phyloP scores from a whole-genome alignment of 1,140 invertebrate species.

The Calephelis virginiensis region DNA sequence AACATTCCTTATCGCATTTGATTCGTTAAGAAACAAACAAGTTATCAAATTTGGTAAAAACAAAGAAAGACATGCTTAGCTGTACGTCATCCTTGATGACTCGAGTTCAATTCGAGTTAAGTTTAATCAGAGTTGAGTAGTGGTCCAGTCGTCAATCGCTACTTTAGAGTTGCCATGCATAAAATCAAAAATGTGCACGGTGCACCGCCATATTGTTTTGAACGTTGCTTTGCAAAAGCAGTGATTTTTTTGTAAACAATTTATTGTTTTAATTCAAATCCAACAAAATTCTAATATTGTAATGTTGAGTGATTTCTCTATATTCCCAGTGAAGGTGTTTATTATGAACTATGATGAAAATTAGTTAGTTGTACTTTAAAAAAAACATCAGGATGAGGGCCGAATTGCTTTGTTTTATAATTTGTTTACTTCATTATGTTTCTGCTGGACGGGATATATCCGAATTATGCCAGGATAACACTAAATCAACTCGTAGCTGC shows the following conservation, averaged over 20 bases:
- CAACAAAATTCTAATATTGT: background rate
- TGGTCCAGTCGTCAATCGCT: too few relatives aligned
- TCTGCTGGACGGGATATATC: constrained; percentile 31
- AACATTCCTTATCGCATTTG: too few relatives aligned
- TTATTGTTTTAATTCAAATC: background rate
- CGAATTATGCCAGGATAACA: constrained; percentile 48
- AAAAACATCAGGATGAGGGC: constrained; percentile 27
- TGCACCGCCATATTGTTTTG: constrained; percentile 5
- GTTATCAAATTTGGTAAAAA: too few relatives aligned
- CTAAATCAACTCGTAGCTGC: constrained; percentile 45
- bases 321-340: background rate
- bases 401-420: constrained; percentile 32
- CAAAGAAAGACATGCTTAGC: too few relatives aligned
- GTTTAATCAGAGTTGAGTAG: too few relatives aligned
- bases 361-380: background rate
- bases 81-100: too few relatives aligned
- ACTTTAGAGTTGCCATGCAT: too few relatives aligned
- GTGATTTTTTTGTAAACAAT: constrained; percentile 13
- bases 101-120: too few relatives aligned
- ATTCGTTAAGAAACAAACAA: too few relatives aligned
- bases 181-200: background rate
- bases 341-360: background rate
- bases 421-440: constrained; percentile 43
- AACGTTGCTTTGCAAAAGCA: constrained; percentile 3
- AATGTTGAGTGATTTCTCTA: background rate